Evolutionary conservation across 2,113 vertebrate genomes (phyloP).

Genomic region (Lampris incognitus): DNA sequence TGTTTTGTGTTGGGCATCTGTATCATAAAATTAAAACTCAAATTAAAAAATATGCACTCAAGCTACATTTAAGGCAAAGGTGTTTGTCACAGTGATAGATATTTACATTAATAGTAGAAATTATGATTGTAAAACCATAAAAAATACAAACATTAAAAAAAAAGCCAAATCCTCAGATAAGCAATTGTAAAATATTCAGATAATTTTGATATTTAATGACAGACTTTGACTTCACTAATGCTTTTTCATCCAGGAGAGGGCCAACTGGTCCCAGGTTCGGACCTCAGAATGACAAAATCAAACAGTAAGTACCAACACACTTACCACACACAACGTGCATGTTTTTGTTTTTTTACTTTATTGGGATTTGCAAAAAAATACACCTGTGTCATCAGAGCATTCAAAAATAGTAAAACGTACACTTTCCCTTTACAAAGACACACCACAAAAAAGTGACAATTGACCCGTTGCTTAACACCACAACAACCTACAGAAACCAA

Average conservation of each 20-base stretch:
- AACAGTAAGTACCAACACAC: conserved; percentile 89
- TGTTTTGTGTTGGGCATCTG: neutral
- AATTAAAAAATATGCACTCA: neutral
- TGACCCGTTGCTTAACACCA: too few relatives aligned
- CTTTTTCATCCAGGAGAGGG: conserved; percentile 86
- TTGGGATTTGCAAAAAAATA: too few relatives aligned
- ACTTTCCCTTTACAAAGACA: neutral
- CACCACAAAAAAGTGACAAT: too few relatives aligned
- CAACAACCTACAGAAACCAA: too few relatives aligned
- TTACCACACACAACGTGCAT: too few relatives aligned
- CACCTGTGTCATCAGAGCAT: too few relatives aligned
- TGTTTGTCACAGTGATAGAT: neutral
- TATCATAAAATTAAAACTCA: neutral
- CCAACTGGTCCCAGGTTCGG: conserved; percentile 95
- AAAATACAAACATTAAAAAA: neutral
- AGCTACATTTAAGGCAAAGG: conserved; percentile 1
- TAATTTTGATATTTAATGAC: neutral
- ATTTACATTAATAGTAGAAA: neutral
- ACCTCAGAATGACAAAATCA: conserved; percentile 95
- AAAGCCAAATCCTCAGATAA: neutral
- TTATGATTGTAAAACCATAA: neutral
- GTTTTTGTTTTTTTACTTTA: too few relatives aligned
- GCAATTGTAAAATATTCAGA: neutral
- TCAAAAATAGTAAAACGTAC: neutral
- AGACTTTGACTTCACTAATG: neutral